Percentiles rank a stretch among this genome's conserved stretches.
These are phyloP conservation scores for Pammene aurita DNA, from an alignment of 2,888 invertebrate genomes.

Conservation along the genomic window DNA sequence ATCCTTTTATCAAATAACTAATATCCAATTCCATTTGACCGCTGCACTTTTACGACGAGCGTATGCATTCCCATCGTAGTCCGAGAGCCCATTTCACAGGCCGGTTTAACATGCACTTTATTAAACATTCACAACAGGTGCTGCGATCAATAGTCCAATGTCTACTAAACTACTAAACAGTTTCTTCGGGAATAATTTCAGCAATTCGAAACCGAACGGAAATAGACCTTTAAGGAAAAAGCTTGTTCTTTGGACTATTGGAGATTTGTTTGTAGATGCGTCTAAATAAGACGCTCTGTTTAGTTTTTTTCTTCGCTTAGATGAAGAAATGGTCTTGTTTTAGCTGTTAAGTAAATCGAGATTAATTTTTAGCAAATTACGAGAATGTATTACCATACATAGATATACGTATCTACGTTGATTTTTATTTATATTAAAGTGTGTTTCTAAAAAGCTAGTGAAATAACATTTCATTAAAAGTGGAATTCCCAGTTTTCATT, in stretches of 20 bases:
- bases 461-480: too few species aligned
- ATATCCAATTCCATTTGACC: slow-evolving; percentile 38
- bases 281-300: slow-evolving; percentile 26
- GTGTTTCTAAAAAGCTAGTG: too few species aligned
- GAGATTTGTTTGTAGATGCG: slow-evolving; percentile 27
- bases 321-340: slow-evolving; percentile 3
- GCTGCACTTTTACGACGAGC: slow-evolving; percentile 18
- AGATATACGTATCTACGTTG: too few species aligned
- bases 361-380: background rate
- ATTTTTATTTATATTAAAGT: too few species aligned
- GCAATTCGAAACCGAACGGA: slow-evolving; percentile 52
- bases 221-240: slow-evolving; percentile 52
- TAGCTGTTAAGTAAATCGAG: background rate
- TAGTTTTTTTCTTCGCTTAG: slow-evolving; percentile 14
- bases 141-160: slow-evolving; percentile 46
- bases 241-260: slow-evolving; percentile 18
- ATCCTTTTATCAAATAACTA: slow-evolving; percentile 21
- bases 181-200: slow-evolving; percentile 55
- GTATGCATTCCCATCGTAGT: slow-evolving; percentile 17
- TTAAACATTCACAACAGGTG: slow-evolving; percentile 41
- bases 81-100: slow-evolving; percentile 20
- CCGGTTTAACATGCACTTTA: slow-evolving; percentile 37
- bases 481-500: too few species aligned
- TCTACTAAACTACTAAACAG: slow-evolving; percentile 35
- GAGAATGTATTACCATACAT: background rate